Evolutionary conservation across 2,888 invertebrate species (phyloP).

Genomic region (Torymus auratus): DNA sequence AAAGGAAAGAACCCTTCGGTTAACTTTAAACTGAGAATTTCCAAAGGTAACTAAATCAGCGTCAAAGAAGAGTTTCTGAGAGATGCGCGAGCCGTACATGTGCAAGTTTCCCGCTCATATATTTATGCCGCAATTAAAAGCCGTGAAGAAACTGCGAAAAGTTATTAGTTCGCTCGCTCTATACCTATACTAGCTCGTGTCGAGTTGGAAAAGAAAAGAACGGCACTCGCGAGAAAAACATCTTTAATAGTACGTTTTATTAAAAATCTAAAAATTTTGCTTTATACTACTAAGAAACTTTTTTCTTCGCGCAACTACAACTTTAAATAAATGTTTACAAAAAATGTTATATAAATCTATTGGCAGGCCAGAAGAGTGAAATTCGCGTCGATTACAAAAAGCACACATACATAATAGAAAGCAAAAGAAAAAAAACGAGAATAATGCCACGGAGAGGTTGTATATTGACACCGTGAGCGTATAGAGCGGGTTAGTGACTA

Average conservation of each 20-base stretch:
- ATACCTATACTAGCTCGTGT: no score
- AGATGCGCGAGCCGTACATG: background rate
- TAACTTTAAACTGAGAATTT: slow-evolving; percentile 17
- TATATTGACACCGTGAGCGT: background rate
- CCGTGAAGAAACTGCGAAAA: slow-evolving; percentile 54
- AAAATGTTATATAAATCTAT: no score
- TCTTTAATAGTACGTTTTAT: background rate
- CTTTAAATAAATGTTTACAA: no score
- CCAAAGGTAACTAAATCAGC: slow-evolving; percentile 12
- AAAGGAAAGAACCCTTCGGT: no score
- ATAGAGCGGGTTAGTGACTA: slow-evolving; percentile 22
- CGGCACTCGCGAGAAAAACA: background rate
- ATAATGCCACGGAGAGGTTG: background rate
- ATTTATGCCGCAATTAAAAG: slow-evolving; percentile 52
- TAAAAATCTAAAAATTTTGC: no score
- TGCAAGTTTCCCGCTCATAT: slow-evolving; percentile 32
- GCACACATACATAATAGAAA: background rate
- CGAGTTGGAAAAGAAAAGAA: no score
- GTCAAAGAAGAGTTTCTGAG: background rate
- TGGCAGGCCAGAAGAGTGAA: no score
- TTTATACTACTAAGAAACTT: no score
- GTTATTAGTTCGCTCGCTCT: slow-evolving; percentile 46
- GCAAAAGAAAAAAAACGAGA: slow-evolving; percentile 5
- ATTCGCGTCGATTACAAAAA: no score
- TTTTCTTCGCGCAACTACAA: no score